A percentile compares a stretch with the other conserved stretches of the same genome.
Conservation (phyloP, 2,113 vertebrate genomes). For the Origma solitaria region DNA sequence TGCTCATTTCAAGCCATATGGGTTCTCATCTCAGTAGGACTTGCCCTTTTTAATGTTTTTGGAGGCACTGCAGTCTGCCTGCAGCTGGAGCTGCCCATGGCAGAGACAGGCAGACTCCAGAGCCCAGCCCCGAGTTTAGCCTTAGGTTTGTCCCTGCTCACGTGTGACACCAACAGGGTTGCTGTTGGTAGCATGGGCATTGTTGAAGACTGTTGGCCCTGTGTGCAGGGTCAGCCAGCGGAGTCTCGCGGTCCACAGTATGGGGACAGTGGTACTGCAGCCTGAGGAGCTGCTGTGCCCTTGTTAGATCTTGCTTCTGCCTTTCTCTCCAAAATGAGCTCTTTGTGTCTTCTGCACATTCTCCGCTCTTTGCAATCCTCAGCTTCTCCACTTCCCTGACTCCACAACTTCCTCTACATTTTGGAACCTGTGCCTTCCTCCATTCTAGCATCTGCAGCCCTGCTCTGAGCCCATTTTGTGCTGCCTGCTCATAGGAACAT, state of each 20-base stretch:
- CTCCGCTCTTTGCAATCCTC: not conserved
- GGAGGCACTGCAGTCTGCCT: not conserved
- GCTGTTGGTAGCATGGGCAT: not conserved
- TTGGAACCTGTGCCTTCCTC: not conserved
- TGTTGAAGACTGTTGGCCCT: rapidly evolving
- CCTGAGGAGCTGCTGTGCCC: not conserved
- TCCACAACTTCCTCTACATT: not conserved
- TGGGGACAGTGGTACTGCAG: not conserved
- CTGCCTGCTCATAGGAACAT: not conserved
- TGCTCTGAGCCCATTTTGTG: not conserved
- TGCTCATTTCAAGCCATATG: rapidly evolving
- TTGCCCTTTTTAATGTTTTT: not conserved
- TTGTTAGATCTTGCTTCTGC: not conserved
- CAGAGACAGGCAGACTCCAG: rapidly evolving
- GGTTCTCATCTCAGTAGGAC: not conserved
- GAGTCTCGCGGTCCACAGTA: rapidly evolving
- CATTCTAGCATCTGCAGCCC: not conserved
- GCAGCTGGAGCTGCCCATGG: not conserved
- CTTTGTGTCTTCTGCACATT: not conserved
- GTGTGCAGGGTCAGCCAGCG: not conserved
- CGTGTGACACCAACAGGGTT: rapidly evolving
- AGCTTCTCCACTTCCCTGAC: not conserved
- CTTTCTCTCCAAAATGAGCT: not conserved
- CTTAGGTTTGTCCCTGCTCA: not conserved
- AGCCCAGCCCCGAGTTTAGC: rapidly evolving